phyloP scores from a whole-genome alignment of 2,888 invertebrate genomes.

The Noctua comes region DNA sequence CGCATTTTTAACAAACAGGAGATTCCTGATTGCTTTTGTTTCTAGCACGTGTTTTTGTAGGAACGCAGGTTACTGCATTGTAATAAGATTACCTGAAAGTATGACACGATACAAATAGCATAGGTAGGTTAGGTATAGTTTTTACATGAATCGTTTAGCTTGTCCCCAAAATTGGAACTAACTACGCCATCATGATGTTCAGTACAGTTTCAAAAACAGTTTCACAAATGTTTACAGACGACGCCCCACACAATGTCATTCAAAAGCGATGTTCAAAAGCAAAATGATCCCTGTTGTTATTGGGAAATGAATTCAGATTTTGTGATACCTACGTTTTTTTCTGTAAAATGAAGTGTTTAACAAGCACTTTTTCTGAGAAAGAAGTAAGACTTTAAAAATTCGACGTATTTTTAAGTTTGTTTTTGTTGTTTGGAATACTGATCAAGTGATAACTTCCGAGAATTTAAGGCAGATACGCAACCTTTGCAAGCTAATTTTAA shows the following conservation, averaged over 20 bases:
- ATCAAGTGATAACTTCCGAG: not conserved
- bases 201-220: not conserved
- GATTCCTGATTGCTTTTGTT: not conserved
- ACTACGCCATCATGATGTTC: not conserved
- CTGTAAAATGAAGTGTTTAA: not conserved
- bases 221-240: not conserved
- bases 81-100: not conserved
- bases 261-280: not conserved
- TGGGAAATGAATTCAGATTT: not conserved
- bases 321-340: not conserved
- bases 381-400: not conserved
- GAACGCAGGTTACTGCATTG: slow-evolving; percentile 1
- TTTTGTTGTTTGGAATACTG: not conserved
- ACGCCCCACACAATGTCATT: not conserved
- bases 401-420: not conserved
- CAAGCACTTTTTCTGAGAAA: not conserved
- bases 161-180: not conserved
- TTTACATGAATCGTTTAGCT: not conserved
- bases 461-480: not conserved
- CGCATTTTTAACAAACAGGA: not conserved
- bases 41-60: not conserved
- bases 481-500: not conserved
- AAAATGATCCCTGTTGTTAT: not conserved
- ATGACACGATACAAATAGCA: not conserved
- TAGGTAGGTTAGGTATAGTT: not conserved